These are phyloP conservation scores for Eristalis arbustorum DNA, from an alignment of 2,888 invertebrate genomes.

Conservation along the genomic window DNA sequence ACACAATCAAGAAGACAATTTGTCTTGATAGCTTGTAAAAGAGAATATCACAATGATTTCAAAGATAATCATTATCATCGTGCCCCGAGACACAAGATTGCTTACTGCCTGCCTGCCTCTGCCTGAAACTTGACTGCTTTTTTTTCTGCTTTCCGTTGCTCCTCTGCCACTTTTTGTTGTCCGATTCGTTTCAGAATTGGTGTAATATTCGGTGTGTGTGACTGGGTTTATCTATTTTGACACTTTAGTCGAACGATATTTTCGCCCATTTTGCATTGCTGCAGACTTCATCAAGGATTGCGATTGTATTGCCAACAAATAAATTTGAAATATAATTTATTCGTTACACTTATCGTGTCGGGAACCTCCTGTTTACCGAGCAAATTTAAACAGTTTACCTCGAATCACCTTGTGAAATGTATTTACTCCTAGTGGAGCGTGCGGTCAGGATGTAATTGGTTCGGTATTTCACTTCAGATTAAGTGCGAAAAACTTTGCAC, in stretches of 20 bases:
- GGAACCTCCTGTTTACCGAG: background rate
- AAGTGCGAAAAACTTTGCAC: constrained; percentile 50
- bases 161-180: constrained; percentile 1
- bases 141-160: background rate
- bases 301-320: background rate
- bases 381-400: background rate
- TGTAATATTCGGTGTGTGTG: constrained; percentile 16
- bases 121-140: background rate
- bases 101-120: background rate
- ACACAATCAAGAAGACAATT: constrained; percentile 59
- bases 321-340: constrained; percentile 8
- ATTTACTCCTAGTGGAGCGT: constrained; percentile 2
- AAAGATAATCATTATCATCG: constrained; percentile 60
- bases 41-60: constrained; percentile 63
- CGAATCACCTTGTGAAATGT: background rate
- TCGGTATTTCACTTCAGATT: background rate
- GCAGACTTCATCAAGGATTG: background rate
- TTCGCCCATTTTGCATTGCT: constrained; percentile 35
- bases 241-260: constrained; percentile 33
- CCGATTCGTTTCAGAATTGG: constrained; percentile 14
- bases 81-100: constrained; percentile 42
- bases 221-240: constrained; percentile 38
- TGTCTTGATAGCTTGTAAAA: constrained; percentile 70
- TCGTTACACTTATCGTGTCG: background rate
- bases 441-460: constrained; percentile 16